phyloP scores from a whole-genome alignment of 2,113 vertebrate genomes.

The Istiophorus platypterus region DNA sequence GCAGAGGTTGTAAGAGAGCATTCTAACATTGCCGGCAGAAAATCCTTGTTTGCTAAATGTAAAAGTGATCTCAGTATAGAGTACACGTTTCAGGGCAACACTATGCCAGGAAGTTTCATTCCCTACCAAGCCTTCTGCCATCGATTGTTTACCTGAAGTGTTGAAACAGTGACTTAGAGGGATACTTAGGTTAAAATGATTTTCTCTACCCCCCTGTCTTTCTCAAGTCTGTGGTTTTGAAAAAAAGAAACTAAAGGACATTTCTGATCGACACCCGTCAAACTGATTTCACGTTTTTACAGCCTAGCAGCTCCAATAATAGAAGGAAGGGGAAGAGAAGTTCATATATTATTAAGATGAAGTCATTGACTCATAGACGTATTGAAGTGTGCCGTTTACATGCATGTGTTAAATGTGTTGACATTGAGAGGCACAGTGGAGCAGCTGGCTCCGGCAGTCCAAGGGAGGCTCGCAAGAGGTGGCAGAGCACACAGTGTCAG shows the following conservation, averaged over 20 bases:
- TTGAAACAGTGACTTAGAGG: slow-evolving; percentile 32
- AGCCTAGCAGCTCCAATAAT: slow-evolving; percentile 39
- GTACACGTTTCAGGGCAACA: slow-evolving; percentile 38
- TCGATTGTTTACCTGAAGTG: slow-evolving; percentile 60
- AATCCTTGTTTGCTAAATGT: slow-evolving; percentile 47
- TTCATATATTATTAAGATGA: slow-evolving; percentile 42
- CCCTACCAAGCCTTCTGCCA: slow-evolving; percentile 43
- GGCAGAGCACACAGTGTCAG: slow-evolving; percentile 74
- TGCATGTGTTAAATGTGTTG: slow-evolving; percentile 74
- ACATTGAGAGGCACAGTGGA: slow-evolving; percentile 68
- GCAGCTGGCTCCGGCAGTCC: slow-evolving; percentile 73
- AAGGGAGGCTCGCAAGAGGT: slow-evolving; percentile 65
- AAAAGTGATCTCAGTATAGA: slow-evolving; percentile 45
- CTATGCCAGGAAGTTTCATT: slow-evolving; percentile 38
- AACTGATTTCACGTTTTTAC: slow-evolving; percentile 25
- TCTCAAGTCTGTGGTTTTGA: slow-evolving; percentile 32
- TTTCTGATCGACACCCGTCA: slow-evolving; percentile 26
- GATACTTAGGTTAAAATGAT: slow-evolving; percentile 21
- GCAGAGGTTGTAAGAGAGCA: slow-evolving; percentile 58
- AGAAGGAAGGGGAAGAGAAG: slow-evolving; percentile 40
- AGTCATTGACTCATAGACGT: slow-evolving; percentile 50
- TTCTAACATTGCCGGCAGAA: slow-evolving; percentile 45
- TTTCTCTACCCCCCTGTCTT: slow-evolving; percentile 30
- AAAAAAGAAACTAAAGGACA: slow-evolving; percentile 12
- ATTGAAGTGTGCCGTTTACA: slow-evolving; percentile 75